Base-by-base conservation (phyloP, 2,113 vertebrate genomes). In the Caracal caracal region DNA sequence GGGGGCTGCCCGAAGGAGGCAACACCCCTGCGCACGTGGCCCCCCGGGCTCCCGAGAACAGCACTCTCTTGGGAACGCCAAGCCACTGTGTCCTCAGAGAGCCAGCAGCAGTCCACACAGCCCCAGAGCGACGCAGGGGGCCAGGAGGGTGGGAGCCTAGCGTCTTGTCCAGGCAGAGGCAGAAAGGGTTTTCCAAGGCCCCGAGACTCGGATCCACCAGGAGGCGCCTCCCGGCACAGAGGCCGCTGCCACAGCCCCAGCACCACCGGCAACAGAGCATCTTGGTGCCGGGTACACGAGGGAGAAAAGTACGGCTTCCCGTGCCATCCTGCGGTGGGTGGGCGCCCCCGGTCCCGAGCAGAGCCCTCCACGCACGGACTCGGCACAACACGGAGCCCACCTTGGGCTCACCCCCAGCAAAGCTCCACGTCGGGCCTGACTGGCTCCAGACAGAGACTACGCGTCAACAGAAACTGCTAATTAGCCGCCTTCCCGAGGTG, bases 241-340 rank as follows among this genome's bases (percentile, higher is more conserved):
- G n/a, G 17, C 63, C 20, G 1, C 33, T 56, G 10, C 22, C 37
- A 30, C 28, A 3, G 13, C 30, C 5, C 89, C 51, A 13, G 17
- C 84, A 49, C 63, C 37, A 1, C 4, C 3, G 0, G 65, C 40
- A 17, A 2, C 13, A 66, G 15, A 51, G 40, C 3, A 0, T 11
- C 83, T 10, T 9, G 33, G 19, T 5, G 88, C 65, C 49, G 8
- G n/a, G 6, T 35, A 20, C 2, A 0, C 61, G 76, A 91, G 61
- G 75, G 47, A 51, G 30, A 37, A 56, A 43, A 15, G 28, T 2
- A 15, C 35, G 35, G 13, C 56, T 81, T 35, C 26, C 68, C 33
- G 10, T 0, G 35, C 17, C 19, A 30, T n/a, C 20, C 47, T 1
- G 2, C 15, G 33, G 26, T 4, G 3, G 26, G 33, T 2, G 17